Evolutionary conservation across 1,140 invertebrate species (phyloP).

Genomic region (Zaprionus taronus): DNA sequence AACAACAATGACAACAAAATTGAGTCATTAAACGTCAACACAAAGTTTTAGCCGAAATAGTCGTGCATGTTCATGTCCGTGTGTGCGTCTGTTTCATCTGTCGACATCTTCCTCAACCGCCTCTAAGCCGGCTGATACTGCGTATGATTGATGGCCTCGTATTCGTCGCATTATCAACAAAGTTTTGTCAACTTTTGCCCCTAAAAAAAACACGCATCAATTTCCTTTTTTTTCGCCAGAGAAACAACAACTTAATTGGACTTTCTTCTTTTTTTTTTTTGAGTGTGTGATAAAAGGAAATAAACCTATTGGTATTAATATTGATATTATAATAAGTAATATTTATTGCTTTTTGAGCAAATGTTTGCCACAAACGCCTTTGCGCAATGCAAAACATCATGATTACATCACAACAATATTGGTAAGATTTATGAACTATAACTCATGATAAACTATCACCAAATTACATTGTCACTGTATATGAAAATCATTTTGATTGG

Average conservation of each 20-base stretch:
- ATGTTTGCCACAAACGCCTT: conserved; percentile 5
- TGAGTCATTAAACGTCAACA: conserved; percentile 80
- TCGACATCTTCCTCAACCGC: conserved; percentile 33
- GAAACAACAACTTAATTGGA: conserved; percentile 5
- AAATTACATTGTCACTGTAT: background rate
- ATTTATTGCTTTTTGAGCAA: conserved; percentile 14
- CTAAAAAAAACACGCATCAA: conserved; percentile 41
- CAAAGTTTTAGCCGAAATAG: conserved; percentile 61
- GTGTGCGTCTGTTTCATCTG: conserved; percentile 16
- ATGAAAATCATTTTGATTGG: background rate
- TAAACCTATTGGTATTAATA: conserved; percentile 1
- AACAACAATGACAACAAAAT: conserved; percentile 59
- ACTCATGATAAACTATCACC: background rate
- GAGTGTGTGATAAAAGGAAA: conserved; percentile 10
- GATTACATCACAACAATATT: conserved; percentile 67
- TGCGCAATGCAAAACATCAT: conserved; percentile 64
- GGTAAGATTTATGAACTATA: conserved; percentile 46
- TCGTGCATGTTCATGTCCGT: conserved; percentile 16
- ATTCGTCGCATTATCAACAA: conserved; percentile 21
- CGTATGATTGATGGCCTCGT: conserved; percentile 70
- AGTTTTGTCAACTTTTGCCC: conserved; percentile 17
- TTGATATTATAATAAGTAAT: conserved; percentile 14
- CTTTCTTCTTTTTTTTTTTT: conserved; percentile 6
- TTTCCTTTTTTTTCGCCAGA: conserved; percentile 34
- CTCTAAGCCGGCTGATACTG: conserved; percentile 45